Evolutionary conservation across 2,113 vertebrate genomes (phyloP), one percentile per base, ranked within the genome.

Genomic region (Labeo catla): DNA sequence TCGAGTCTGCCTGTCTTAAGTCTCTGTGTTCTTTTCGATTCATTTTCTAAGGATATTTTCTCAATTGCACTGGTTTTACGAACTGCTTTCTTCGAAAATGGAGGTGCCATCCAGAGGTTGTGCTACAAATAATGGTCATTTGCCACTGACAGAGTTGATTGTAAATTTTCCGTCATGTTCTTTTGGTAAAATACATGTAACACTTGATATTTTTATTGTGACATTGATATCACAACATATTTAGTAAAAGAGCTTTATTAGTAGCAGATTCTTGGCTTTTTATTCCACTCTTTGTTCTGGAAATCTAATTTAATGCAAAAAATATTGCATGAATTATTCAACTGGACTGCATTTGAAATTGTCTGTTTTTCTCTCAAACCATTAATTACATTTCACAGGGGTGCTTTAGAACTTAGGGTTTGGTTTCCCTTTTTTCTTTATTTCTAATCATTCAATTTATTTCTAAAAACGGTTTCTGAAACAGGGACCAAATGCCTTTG

Each of bases 1-100:
- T 72, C 63, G 83, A 89, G 59, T 86, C 79, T 89, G 72, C 85
- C 79, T 89, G 88, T 89, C 57, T 89, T 87, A 84, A 89, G 86
- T 89, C 87, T 50, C 74, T 36, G 76, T 66, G 21, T 68, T n/a
- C 61, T 54, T 36, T 45, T 83, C 21, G 0, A 72, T 43, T 16
- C 4, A 45, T 21, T 21, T 76, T 9, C 1, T n/a, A 13, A 47
- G 16, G 34, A 72, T 61, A 61, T 61, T n/a, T 61, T 61, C 21
- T 61, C 57, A n/a, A 61, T 61, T 61, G 19, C 21, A n/a, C 57
- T 61, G 57, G 57, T 72, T 77, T 52, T 36, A 54, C 36, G 7
- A 77, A 54, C 49, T 28, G 15, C 28, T 77, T 36, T 77, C 7
- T 54, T 54, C 5, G 74, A 54, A 77, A 77, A 54, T 2, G 36